Percentiles rank a stretch among this genome's conserved stretches.
Evolutionary conservation across 1,140 invertebrate genomes (phyloP).

Genomic region (Penaeus indicus): DNA sequence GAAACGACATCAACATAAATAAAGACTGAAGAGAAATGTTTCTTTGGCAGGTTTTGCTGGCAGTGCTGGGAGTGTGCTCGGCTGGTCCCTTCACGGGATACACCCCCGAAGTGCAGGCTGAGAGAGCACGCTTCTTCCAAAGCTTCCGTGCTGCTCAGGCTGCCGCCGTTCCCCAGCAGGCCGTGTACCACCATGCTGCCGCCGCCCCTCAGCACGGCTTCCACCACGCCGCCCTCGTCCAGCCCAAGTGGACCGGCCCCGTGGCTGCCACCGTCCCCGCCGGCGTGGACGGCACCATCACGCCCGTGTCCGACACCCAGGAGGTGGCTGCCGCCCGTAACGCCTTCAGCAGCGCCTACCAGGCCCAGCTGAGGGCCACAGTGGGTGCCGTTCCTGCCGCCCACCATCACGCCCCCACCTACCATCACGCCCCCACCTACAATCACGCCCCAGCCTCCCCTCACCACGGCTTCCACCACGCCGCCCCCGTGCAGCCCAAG

Average conservation of each 20-base stretch:
- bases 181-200: background rate
- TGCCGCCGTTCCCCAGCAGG: slow-evolving; percentile 2
- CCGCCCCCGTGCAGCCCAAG: too few species aligned
- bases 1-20: too few species aligned
- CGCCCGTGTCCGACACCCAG: slow-evolving; percentile 50
- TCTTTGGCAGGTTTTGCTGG: slow-evolving; percentile 29
- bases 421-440: background rate
- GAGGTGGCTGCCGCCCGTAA: slow-evolving; percentile 53
- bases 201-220: background rate
- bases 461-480: too few species aligned
- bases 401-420: background rate
- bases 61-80: slow-evolving; percentile 46
- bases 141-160: slow-evolving; percentile 17
- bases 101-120: background rate
- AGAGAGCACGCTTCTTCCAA: background rate
- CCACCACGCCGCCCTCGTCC: background rate
- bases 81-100: slow-evolving; percentile 10
- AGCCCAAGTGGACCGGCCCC: slow-evolving; percentile 38
- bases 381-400: background rate
- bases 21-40: too few species aligned
- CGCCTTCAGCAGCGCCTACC: slow-evolving; percentile 42
- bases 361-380: slow-evolving; percentile 27
- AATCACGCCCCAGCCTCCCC: too few species aligned
- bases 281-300: slow-evolving; percentile 45
- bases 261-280: slow-evolving; percentile 40